Conservation (phyloP, 2,113 vertebrate genomes). For the Myocastor coypus region DNA sequence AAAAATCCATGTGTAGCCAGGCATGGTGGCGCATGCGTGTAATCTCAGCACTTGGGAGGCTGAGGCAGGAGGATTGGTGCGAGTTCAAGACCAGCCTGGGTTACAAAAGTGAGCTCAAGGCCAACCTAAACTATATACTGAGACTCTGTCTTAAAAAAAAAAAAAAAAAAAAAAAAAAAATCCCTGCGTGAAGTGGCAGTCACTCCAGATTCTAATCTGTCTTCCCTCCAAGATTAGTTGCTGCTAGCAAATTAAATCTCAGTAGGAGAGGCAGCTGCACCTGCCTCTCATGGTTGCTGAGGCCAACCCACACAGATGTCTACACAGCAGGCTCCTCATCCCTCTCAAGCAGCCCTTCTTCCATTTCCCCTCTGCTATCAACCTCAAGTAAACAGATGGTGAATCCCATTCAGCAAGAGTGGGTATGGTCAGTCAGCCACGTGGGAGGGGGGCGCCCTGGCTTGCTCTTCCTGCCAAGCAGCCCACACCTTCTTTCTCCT, state of each 20-base stretch:
- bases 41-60: too few species aligned
- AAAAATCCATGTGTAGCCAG: background rate
- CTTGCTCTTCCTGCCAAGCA: constrained; percentile 66
- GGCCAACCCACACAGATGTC: background rate
- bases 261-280: background rate
- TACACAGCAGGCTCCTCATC: background rate
- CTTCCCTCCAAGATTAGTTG: background rate
- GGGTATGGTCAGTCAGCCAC: constrained; percentile 60
- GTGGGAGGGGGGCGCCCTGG: background rate
- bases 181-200: background rate
- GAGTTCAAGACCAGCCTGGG: too few species aligned
- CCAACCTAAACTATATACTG: too few species aligned
- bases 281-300: background rate
- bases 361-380: background rate
- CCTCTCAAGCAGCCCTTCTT: background rate
- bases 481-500: constrained; percentile 59
- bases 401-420: background rate
- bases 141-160: too few species aligned
- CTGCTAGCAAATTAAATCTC: background rate
- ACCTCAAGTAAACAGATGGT: background rate
- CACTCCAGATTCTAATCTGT: background rate
- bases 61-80: too few species aligned
- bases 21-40: too few species aligned
- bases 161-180: background rate
- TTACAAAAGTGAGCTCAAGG: too few species aligned